Percentiles rank a stretch among this genome's conserved stretches.
Evolutionary conservation across 2,113 vertebrate species (phyloP).

Genomic region (Panthera tigris): DNA sequence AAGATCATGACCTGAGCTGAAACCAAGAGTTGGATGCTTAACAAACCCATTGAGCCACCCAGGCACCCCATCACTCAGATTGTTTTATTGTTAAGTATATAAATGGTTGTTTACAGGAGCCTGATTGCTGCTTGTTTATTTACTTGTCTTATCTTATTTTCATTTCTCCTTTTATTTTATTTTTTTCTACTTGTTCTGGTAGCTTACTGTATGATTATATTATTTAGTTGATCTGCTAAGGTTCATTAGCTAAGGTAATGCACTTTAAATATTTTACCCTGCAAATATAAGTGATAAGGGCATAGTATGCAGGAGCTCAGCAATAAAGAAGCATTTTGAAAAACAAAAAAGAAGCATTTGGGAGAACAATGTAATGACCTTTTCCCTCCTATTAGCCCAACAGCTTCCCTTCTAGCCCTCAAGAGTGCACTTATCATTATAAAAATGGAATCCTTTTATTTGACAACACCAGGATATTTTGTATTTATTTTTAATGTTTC

Average conservation of each 20-base stretch:
- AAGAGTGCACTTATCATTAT: background rate
- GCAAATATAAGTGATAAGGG: background rate
- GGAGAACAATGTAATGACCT: background rate
- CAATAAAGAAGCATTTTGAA: background rate
- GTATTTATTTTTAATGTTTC: background rate
- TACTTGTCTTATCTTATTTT: background rate
- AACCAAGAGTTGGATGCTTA: no score
- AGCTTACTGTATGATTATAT: background rate
- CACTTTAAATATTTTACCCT: background rate
- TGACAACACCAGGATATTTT: background rate
- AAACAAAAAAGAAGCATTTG: background rate
- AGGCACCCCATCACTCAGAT: background rate
- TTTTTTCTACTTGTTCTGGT: background rate
- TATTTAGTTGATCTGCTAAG: background rate
- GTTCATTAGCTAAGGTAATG: background rate
- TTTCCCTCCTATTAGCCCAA: background rate
- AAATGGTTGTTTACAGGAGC: background rate
- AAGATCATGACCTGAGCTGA: no score
- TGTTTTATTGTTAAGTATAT: background rate
- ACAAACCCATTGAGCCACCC: no score
- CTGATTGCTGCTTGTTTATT: background rate
- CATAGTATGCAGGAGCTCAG: background rate
- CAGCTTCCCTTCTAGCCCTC: background rate
- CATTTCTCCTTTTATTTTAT: background rate
- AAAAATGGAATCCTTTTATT: background rate